phyloP scores from a whole-genome alignment of 2,113 vertebrate genomes.

The Xiphophorus couchianus region DNA sequence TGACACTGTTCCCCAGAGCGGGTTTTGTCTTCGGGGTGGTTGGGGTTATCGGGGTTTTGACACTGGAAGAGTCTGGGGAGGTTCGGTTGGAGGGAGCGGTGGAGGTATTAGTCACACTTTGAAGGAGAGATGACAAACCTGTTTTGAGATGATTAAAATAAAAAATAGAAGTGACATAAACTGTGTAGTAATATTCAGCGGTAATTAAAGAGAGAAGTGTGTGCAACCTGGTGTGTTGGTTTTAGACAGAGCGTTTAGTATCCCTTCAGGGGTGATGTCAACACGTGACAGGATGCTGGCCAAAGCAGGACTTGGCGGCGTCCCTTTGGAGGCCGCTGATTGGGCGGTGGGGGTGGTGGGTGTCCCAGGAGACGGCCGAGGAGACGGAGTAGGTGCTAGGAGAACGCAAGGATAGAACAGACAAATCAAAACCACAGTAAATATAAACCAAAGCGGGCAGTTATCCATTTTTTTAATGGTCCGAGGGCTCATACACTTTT shows the following conservation, averaged over 20 bases:
- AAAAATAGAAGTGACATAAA: background rate
- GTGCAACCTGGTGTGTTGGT: conserved; percentile 89
- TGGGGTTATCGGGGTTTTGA: conserved; percentile 80
- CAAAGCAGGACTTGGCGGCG: conserved; percentile 80
- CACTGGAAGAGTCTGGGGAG: conserved; percentile 68
- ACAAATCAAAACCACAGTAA: too few species aligned
- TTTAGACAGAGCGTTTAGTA: conserved; percentile 93
- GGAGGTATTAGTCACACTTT: conserved; percentile 85
- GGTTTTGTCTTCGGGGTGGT: conserved; percentile 83
- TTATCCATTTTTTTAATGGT: too few species aligned
- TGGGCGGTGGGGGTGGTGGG: conserved; percentile 87
- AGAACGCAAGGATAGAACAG: conserved; percentile 1
- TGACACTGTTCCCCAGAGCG: conserved; percentile 64
- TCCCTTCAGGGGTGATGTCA: conserved; percentile 94
- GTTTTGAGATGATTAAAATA: conserved; percentile 40
- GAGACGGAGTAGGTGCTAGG: conserved; percentile 87
- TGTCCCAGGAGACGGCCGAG: conserved; percentile 88
- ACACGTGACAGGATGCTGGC: conserved; percentile 96
- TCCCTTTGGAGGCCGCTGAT: conserved; percentile 81
- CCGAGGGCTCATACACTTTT: too few species aligned
- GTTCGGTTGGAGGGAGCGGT: conserved; percentile 74
- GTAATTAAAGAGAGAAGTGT: background rate
- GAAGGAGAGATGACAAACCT: conserved; percentile 94
- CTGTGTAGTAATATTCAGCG: background rate
- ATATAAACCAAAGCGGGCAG: too few species aligned